Conservation (phyloP, 1,140 invertebrate genomes). For the Conopomorpha cramerella region DNA sequence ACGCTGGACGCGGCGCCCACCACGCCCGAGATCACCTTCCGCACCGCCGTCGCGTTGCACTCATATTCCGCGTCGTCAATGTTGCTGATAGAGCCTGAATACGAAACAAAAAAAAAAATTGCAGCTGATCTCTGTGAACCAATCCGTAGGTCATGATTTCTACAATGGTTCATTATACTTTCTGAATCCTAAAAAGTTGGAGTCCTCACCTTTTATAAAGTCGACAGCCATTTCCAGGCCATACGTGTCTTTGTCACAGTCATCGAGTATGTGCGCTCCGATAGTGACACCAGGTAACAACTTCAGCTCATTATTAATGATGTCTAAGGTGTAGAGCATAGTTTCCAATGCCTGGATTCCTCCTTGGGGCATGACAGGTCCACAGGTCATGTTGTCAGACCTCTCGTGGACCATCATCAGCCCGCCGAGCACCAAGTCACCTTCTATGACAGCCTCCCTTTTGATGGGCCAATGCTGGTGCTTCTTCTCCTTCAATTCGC, state of each 20-base stretch:
- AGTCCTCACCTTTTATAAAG: slow-evolving; percentile 96
- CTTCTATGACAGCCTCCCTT: slow-evolving; percentile 74
- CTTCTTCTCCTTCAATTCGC: background rate
- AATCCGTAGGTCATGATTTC: too few relatives aligned
- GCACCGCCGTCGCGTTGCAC: too few relatives aligned
- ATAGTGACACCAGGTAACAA: slow-evolving; percentile 77
- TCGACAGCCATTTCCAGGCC: slow-evolving; percentile 95
- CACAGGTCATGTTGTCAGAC: slow-evolving; percentile 81
- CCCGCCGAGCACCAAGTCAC: too few relatives aligned
- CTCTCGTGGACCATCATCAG: slow-evolving; percentile 80
- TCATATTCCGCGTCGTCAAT: too few relatives aligned
- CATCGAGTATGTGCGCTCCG: slow-evolving; percentile 89
- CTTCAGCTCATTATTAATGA: slow-evolving; percentile 55
- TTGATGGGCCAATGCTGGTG: slow-evolving; percentile 78
- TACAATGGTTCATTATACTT: too few relatives aligned
- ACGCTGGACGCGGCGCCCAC: too few relatives aligned
- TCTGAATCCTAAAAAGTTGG: too few relatives aligned
- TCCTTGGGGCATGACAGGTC: slow-evolving; percentile 93
- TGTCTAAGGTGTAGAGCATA: slow-evolving; percentile 90
- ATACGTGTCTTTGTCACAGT: slow-evolving; percentile 96
- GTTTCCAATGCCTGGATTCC: slow-evolving; percentile 89
- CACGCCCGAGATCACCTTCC: too few relatives aligned
- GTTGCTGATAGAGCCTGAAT: too few relatives aligned
- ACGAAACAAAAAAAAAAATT: too few relatives aligned
- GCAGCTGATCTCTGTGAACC: too few relatives aligned